Evolutionary conservation across 2,888 invertebrate species (phyloP), one percentile per base, ranked within the genome.

Genomic region (Diploptera punctata): DNA sequence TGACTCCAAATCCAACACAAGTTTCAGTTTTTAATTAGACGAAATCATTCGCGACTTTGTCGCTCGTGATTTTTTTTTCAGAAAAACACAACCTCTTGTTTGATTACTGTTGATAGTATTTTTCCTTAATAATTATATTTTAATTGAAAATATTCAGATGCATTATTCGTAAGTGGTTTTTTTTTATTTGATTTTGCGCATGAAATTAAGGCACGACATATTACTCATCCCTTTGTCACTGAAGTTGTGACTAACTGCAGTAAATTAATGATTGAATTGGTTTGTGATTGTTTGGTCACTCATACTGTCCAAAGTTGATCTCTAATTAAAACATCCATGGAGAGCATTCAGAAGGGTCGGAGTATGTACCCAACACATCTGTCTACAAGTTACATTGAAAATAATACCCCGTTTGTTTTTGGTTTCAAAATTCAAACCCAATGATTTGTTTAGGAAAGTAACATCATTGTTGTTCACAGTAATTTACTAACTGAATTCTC

Each of bases 251-350:
- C 9, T 47, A 13, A n/a, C 47, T 47, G n/a, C 47, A 13, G 47
- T 47, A 47, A n/a, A 47, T 47, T 47, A 47, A 47, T 47, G 47
- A 47, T 47, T 47, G n/a, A 47, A 47, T 47, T 47, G 47, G 47
- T 3, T 47, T 13, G 47, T 47, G n/a, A 47, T 47, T 47, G 47
- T 47, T 47, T n/a, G n/a, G 18, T n/a, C n/a, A n/a, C 18, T n/a
- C 47, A 47, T 47, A n/a, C 18, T 47, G 33, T 33, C 7, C n/a
- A n/a, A 7, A 47, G 47, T 47, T 47, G 47, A 47, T 47, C n/a
- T 47, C 16, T 47, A n/a, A 47, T 13, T 47, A 13, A 7, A n/a
- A 47, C 7, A 47, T 13, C n/a, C 7, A n/a, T 13, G 9, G 47
- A 47, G 7, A 10, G n/a, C 18, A 13, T n/a, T n/a, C 47, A n/a